Evolutionary conservation across 2,888 invertebrate genomes (phyloP).

Genomic region (Leptothorax acervorum): DNA sequence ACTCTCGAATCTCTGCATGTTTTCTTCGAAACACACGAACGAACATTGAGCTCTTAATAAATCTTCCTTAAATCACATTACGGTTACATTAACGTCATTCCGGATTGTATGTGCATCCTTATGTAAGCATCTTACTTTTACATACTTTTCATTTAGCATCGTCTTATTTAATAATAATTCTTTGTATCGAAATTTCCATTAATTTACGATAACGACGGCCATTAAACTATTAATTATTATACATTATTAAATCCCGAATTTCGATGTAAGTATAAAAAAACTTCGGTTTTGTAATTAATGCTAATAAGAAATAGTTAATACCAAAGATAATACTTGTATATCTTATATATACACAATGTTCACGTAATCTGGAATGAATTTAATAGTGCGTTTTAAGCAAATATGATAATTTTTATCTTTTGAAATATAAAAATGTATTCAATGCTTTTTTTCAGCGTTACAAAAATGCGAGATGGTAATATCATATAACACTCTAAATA

Average conservation of each 20-base stretch:
- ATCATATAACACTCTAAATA: background rate
- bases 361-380: background rate
- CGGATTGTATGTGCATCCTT: conserved; percentile 20
- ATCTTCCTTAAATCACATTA: background rate
- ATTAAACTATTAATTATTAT: background rate
- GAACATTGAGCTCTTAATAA: conserved; percentile 16
- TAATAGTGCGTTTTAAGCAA: background rate
- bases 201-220: background rate
- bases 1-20: background rate
- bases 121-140: background rate
- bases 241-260: background rate
- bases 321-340: background rate
- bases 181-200: background rate
- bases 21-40: background rate
- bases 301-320: background rate
- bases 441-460: background rate
- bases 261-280: background rate
- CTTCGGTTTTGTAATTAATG: background rate
- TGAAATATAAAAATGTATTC: background rate
- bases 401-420: background rate
- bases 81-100: background rate
- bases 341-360: background rate
- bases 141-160: background rate
- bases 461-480: background rate
- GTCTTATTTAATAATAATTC: background rate